Conservation (phyloP, 1,140 invertebrate species). For the Listronotus oregonensis region DNA sequence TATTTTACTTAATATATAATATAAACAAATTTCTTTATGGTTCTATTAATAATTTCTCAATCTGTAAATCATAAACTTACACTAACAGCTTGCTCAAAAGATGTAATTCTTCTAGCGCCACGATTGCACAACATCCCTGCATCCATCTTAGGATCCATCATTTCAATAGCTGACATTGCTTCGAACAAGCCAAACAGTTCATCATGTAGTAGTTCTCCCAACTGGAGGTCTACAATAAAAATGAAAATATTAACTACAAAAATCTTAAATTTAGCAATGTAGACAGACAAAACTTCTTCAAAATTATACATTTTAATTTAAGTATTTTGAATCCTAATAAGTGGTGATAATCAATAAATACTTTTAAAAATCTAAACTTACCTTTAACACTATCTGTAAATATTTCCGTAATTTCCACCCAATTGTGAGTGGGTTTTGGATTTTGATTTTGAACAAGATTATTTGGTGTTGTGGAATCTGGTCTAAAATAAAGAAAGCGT, state of each 20-base stretch:
- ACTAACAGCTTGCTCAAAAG: slow-evolving; percentile 83
- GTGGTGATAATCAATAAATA: too few species aligned
- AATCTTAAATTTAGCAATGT: too few species aligned
- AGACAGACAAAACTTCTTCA: too few species aligned
- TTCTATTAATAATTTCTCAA: too few species aligned
- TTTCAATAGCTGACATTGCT: slow-evolving; percentile 99
- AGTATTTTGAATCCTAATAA: too few species aligned
- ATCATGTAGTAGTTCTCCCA: slow-evolving; percentile 90
- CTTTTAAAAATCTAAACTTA: slow-evolving; percentile 49
- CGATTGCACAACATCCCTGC: slow-evolving; percentile 96
- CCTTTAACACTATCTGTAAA: slow-evolving; percentile 78
- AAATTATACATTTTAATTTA: too few species aligned
- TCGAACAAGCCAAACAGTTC: slow-evolving; percentile 91
- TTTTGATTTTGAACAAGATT: not conserved
- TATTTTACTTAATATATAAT: too few species aligned
- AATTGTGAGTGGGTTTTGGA: slow-evolving; percentile 60
- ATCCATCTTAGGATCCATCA: slow-evolving; percentile 99
- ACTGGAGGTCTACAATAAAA: slow-evolving; percentile 69
- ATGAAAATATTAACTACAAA: not conserved
- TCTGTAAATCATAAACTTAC: slow-evolving; percentile 56
- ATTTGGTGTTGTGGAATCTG: slow-evolving; percentile 4
- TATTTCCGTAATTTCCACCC: slow-evolving; percentile 77
- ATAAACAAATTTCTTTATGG: too few species aligned
- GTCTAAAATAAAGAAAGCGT: slow-evolving; percentile 3
- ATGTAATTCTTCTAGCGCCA: slow-evolving; percentile 81